These are phyloP conservation scores for Syngnathus rostellatus DNA, from an alignment of 2,797 vertebrate genomes.

Conservation along the genomic window DNA sequence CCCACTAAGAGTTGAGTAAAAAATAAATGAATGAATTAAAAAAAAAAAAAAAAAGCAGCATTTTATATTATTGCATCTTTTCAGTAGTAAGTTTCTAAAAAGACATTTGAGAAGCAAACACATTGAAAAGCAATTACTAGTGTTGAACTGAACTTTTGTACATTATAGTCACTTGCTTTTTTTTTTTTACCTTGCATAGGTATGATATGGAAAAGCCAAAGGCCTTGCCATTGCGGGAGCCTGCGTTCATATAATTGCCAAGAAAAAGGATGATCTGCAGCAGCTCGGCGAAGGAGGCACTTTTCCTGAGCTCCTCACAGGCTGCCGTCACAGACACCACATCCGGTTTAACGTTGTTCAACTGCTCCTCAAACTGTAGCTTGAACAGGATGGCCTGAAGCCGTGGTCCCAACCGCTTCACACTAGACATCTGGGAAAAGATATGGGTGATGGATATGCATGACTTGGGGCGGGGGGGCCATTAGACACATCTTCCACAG, in stretches of 20 bases:
- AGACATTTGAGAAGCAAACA: background rate
- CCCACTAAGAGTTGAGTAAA: background rate
- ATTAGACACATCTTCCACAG: slow-evolving; percentile 25
- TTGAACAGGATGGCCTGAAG: slow-evolving; percentile 81
- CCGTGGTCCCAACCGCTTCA: slow-evolving; percentile 73
- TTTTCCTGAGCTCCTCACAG: slow-evolving; percentile 81
- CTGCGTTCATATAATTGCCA: slow-evolving; percentile 87
- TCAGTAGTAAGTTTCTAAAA: background rate
- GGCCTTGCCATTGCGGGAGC: slow-evolving; percentile 82
- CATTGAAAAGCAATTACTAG: background rate
- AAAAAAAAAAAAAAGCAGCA: background rate
- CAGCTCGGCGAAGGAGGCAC: slow-evolving; percentile 72
- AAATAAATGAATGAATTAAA: too few relatives aligned
- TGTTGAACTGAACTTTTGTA: background rate
- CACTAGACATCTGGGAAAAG: slow-evolving; percentile 73
- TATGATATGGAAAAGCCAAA: slow-evolving; percentile 82
- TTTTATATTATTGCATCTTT: background rate
- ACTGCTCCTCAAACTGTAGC: slow-evolving; percentile 83
- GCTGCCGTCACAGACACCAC: slow-evolving; percentile 86
- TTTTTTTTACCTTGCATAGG: slow-evolving; percentile 73
- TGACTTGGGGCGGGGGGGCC: slow-evolving; percentile 7
- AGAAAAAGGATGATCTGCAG: slow-evolving; percentile 79
- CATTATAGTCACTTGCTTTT: background rate
- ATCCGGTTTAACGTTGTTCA: slow-evolving; percentile 87
- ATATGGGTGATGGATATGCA: slow-evolving; percentile 2